These are phyloP conservation scores for Eilema griseolum DNA, from an alignment of 2,888 invertebrate species.

Conservation along the genomic window DNA sequence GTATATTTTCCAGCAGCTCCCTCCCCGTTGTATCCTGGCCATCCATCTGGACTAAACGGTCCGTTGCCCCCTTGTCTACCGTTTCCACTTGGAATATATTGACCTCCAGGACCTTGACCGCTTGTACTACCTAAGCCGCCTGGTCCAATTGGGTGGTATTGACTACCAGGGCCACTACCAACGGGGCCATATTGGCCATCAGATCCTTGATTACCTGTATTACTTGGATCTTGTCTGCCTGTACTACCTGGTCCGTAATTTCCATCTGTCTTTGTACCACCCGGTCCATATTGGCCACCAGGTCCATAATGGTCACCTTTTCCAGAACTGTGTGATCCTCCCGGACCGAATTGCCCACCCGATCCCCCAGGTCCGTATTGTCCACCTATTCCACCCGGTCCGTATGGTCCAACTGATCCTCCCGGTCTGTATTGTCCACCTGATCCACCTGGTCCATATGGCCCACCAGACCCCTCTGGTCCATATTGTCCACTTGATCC, in stretches of 20 bases:
- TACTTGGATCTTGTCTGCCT: background rate
- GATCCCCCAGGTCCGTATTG: background rate
- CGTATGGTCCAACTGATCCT: slow-evolving; percentile 9
- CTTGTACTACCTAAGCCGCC: background rate
- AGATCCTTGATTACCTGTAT: background rate
- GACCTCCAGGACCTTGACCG: background rate
- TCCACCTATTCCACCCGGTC: background rate
- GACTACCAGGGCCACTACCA: background rate
- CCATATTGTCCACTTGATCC: too few relatives aligned
- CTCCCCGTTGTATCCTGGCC: background rate
- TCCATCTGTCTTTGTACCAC: background rate
- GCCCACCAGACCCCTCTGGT: too few relatives aligned
- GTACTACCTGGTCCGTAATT: background rate
- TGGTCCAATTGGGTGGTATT: background rate
- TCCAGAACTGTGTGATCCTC: background rate
- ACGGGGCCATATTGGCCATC: background rate
- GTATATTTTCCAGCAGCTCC: background rate
- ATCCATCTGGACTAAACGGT: background rate
- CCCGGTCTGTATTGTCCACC: background rate
- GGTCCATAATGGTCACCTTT: background rate
- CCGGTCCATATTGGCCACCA: slow-evolving; percentile 13
- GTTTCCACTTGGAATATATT: background rate
- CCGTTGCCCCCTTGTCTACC: background rate
- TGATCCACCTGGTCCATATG: too few relatives aligned
- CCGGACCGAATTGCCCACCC: background rate